phyloP scores from a whole-genome alignment of 2,797 vertebrate species.

The Numenius phaeopus region DNA sequence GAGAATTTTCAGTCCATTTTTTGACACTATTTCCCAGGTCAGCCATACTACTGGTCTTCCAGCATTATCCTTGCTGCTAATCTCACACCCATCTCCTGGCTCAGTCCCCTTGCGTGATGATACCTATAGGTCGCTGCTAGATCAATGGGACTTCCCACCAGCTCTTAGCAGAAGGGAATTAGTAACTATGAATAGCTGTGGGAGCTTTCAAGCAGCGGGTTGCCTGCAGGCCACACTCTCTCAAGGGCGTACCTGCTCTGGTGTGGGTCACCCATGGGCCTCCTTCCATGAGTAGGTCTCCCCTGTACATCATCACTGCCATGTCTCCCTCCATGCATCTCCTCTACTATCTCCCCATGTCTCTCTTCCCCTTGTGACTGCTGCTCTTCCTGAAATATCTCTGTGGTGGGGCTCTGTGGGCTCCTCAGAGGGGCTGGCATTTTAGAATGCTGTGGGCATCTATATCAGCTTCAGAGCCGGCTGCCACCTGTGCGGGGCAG shows the following conservation, averaged over 20 bases:
- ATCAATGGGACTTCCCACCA: neutral
- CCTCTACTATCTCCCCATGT: neutral
- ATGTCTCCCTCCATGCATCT: rapidly evolving
- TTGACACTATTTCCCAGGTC: neutral
- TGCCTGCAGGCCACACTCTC: neutral
- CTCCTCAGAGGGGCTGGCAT: neutral
- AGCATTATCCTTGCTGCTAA: neutral
- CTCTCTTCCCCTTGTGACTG: neutral
- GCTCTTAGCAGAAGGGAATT: neutral
- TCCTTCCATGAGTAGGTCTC: neutral
- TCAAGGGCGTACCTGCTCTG: neutral
- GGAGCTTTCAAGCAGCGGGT: neutral
- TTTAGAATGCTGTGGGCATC: neutral
- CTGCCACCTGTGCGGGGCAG: neutral
- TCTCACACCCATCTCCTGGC: neutral
- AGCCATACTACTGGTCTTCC: neutral
- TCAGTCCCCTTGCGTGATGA: neutral
- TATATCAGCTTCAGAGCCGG: neutral
- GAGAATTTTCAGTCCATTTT: neutral
- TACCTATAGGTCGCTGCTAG: neutral
- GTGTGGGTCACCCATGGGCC: neutral
- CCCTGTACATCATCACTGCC: neutral
- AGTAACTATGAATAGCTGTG: neutral
- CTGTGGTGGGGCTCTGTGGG: neutral
- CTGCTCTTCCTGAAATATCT: neutral